Evolutionary conservation across 2,113 vertebrate genomes (phyloP).

Genomic region (Zootoca vivipara): DNA sequence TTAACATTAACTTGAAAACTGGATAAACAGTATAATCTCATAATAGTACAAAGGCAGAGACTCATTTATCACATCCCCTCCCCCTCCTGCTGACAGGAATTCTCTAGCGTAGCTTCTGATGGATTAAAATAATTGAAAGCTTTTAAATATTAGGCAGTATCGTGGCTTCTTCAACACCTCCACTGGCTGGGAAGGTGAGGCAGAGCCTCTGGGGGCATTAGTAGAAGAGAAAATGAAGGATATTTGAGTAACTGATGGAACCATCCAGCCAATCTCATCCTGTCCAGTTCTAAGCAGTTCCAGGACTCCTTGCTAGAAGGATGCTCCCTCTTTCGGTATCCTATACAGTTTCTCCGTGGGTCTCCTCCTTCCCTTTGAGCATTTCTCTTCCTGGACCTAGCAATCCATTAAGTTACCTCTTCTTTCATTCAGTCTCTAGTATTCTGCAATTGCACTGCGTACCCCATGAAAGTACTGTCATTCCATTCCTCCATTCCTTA

Average conservation of each 20-base stretch:
- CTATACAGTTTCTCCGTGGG: background rate
- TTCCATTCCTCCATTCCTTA: background rate
- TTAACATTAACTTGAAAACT: constrained; percentile 35
- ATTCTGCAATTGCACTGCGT: background rate
- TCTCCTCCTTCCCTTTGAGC: background rate
- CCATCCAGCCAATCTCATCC: background rate
- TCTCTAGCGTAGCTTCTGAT: constrained; percentile 22
- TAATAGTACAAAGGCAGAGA: constrained; percentile 24
- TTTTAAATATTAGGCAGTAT: constrained; percentile 27
- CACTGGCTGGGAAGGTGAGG: background rate
- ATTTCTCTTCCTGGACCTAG: background rate
- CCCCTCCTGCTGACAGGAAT: constrained; percentile 25
- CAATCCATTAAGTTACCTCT: no score
- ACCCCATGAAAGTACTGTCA: background rate
- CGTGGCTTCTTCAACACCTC: constrained; percentile 6
- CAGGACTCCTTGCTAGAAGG: background rate
- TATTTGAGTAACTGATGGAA: background rate
- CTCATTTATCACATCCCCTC: constrained; percentile 26
- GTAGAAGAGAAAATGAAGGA: background rate
- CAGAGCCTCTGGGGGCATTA: background rate
- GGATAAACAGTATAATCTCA: constrained; percentile 35
- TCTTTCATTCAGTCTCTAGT: background rate
- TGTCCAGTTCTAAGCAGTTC: background rate
- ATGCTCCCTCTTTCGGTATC: background rate
- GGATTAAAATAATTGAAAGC: constrained; percentile 37